Evolutionary conservation across 1,140 invertebrate genomes (phyloP).

Genomic region (Lerema accius): DNA sequence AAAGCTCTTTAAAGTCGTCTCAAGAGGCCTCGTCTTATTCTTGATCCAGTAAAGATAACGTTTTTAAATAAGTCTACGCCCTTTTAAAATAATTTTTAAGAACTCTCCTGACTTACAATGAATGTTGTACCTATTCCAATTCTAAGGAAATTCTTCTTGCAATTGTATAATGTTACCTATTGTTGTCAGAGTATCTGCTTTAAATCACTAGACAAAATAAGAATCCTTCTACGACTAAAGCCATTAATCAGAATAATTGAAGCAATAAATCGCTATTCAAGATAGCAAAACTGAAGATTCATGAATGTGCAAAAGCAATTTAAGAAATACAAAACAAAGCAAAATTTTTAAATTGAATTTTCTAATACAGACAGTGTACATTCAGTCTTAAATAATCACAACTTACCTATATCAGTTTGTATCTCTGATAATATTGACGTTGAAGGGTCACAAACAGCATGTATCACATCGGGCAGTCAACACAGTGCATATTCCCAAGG

Average conservation of each 20-base stretch:
- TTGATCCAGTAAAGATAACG: constrained; percentile 10
- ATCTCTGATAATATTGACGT: constrained; percentile 7
- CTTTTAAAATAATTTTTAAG: not conserved
- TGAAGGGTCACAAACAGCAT: constrained; percentile 34
- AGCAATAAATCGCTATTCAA: constrained; percentile 17
- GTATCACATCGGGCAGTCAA: constrained; percentile 50
- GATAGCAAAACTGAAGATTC: constrained; percentile 1
- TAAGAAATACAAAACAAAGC: constrained; percentile 37
- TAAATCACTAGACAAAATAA: constrained; percentile 18
- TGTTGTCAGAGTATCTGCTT: too few species aligned
- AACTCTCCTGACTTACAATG: too few species aligned
- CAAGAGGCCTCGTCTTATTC: constrained; percentile 10
- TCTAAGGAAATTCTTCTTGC: too few species aligned
- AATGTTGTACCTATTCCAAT: too few species aligned
- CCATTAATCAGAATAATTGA: constrained; percentile 11
- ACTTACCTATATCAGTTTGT: constrained; percentile 21
- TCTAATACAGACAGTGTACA: constrained; percentile 28
- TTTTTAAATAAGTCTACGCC: not conserved
- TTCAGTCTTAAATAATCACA: not conserved
- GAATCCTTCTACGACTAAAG: constrained; percentile 2
- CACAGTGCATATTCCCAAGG: constrained; percentile 79
- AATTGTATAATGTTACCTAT: not conserved
- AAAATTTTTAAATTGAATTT: constrained; percentile 11
- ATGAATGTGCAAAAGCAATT: constrained; percentile 8
- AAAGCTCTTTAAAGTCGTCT: constrained; percentile 15